phyloP scores from a whole-genome alignment of 1,140 invertebrate genomes.

The Galleria mellonella region DNA sequence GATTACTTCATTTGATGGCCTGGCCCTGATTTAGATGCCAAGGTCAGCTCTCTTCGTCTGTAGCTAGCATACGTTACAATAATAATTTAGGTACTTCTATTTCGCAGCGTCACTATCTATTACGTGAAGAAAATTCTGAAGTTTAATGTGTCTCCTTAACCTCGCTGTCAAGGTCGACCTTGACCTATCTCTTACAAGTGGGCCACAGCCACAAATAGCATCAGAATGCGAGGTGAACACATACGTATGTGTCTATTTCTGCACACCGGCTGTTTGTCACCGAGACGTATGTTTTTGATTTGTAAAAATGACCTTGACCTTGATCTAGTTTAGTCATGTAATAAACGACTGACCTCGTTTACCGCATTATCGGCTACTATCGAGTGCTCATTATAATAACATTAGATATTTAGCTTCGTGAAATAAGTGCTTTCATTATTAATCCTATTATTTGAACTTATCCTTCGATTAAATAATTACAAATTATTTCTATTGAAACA shows the following conservation, averaged over 20 bases:
- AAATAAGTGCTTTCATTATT: too few relatives aligned
- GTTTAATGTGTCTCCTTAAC: slow-evolving; percentile 14
- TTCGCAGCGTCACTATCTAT: too few relatives aligned
- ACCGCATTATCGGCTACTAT: slow-evolving; percentile 62
- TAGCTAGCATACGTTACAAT: background rate
- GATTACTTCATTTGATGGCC: slow-evolving; percentile 56
- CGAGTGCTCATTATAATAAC: slow-evolving; percentile 59
- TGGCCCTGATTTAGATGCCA: slow-evolving; percentile 40
- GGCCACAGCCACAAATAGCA: slow-evolving; percentile 51
- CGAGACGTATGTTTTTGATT: slow-evolving; percentile 62
- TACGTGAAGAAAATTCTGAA: background rate
- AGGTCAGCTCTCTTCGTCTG: slow-evolving; percentile 28
- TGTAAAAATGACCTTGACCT: slow-evolving; percentile 73
- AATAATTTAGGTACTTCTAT: too few relatives aligned
- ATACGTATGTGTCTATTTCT: slow-evolving; percentile 51
- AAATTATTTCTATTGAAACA: too few relatives aligned
- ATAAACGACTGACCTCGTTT: slow-evolving; percentile 70
- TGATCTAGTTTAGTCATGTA: slow-evolving; percentile 68
- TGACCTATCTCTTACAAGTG: slow-evolving; percentile 60
- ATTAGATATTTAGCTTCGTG: slow-evolving; percentile 36
- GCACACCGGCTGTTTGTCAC: slow-evolving; percentile 50
- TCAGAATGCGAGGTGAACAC: slow-evolving; percentile 56
- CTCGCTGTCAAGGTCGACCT: slow-evolving; percentile 45
- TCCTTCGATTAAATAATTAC: too few relatives aligned
- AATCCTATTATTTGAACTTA: too few relatives aligned